phyloP scores from a whole-genome alignment of 2,113 vertebrate species.

The Catharus fuscescens region DNA sequence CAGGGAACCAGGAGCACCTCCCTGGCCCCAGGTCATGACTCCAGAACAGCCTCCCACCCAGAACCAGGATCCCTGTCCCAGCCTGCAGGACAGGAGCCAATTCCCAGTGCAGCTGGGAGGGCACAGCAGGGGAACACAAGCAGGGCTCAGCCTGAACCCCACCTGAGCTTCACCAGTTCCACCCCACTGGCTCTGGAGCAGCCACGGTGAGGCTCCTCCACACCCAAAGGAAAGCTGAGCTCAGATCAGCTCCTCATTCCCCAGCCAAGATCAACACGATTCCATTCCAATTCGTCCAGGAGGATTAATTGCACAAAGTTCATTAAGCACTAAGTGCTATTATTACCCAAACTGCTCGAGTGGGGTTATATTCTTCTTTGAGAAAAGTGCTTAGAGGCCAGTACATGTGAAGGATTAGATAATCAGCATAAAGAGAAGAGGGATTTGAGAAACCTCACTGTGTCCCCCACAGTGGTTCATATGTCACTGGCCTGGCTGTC shows the following conservation, averaged over 20 bases:
- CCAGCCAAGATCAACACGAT: neutral
- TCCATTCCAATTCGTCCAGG: neutral
- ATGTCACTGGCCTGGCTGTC: neutral
- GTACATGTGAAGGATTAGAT: slow-evolving; percentile 32
- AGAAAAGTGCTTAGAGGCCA: slow-evolving; percentile 14
- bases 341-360: slow-evolving; percentile 9
- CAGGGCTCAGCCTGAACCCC: neutral
- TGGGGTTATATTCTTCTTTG: neutral
- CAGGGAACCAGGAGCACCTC: neutral
- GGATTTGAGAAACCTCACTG: neutral
- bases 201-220: accelerated
- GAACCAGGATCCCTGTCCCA: neutral
- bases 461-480: neutral
- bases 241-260: neutral
- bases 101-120: neutral
- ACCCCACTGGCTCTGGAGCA: neutral
- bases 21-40: no score
- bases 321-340: neutral
- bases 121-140: neutral
- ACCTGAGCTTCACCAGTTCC: neutral
- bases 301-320: neutral
- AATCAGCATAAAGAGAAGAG: slow-evolving; percentile 25
- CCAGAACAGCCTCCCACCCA: neutral
- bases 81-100: neutral
- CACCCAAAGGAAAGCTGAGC: neutral